Conservation (phyloP, 1,140 invertebrate genomes). For the Aphelenchoides besseyi region DNA sequence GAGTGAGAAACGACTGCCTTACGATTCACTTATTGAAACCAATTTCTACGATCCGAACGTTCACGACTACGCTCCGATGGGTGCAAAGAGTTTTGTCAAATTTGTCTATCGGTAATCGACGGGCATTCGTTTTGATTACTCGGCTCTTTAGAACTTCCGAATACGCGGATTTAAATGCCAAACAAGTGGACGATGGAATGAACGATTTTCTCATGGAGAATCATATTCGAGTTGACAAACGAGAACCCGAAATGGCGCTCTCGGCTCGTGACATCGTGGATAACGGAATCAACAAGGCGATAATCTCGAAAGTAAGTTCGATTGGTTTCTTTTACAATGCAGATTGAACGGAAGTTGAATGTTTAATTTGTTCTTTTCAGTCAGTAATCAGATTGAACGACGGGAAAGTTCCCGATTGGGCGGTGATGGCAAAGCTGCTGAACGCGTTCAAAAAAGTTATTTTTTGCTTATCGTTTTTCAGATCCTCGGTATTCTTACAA, state of each 20-base stretch:
- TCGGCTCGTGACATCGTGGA: slow-evolving; percentile 48
- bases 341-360: slow-evolving; percentile 3
- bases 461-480: neutral
- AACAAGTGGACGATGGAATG: slow-evolving; percentile 54
- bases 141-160: slow-evolving; percentile 39
- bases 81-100: slow-evolving; percentile 42
- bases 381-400: slow-evolving; percentile 25
- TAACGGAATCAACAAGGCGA: slow-evolving; percentile 52
- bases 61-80: slow-evolving; percentile 53
- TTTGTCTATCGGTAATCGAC: slow-evolving; percentile 49
- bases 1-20: slow-evolving; percentile 41
- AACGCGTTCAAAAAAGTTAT: slow-evolving; percentile 54
- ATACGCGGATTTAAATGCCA: slow-evolving; percentile 45
- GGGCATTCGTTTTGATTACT: neutral
- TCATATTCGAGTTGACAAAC: slow-evolving; percentile 48
- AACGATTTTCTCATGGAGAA: slow-evolving; percentile 50
- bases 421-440: slow-evolving; percentile 44
- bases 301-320: slow-evolving; percentile 42
- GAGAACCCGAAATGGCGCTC: slow-evolving; percentile 44
- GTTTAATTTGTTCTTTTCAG: slow-evolving; percentile 1
- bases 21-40: slow-evolving; percentile 46
- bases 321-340: neutral
- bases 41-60: slow-evolving; percentile 54
- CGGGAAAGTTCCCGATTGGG: slow-evolving; percentile 45
- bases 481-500: neutral